Base-by-base conservation (phyloP, 2,113 vertebrate species). In the Thinocorus orbignyianus region DNA sequence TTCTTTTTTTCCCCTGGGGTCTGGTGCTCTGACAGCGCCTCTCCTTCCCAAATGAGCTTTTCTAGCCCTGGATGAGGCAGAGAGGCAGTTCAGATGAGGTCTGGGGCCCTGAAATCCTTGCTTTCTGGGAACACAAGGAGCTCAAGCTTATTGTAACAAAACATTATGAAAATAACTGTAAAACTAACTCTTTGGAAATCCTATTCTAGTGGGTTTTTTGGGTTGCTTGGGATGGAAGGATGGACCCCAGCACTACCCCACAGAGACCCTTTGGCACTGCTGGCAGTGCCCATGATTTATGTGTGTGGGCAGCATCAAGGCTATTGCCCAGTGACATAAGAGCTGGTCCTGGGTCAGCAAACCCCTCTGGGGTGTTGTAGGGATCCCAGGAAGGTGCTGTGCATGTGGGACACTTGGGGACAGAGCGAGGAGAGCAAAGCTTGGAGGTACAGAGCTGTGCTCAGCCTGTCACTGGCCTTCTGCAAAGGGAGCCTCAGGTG, bases 391-490 rank as follows among this genome's bases (percentile, higher is more conserved):
- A 15, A 46, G 22, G 13, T 0, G 7, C 16, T 51, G 26, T 42
- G 49, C 28, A 6, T 0, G 2, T 24, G 55, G 42, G 37, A 26
- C 2, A 1, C 16, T 4, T 48, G 44, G 37, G 33, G 39, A 48
- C 33, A 39, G 62, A 84, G 88, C 65, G 13, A 25, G 1, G 51
- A 35, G 66, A 72, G 26, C n/a, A 35, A 37, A 69, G 7, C 10
- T 13, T 13, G 62, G 54, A 3, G 30, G 51, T 14, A 26, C 42
- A 28, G 70, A 57, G 48, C 70, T 30, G 6, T 0, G 2, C 31
- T 44, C 0, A 2, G 55, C 17, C 0, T 8, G 0, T 5, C 1
- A 1, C 13, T 52, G 64, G 10, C 41, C 57, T 65, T 82, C 58
- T 65, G 58, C 71, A 77, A 49, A 65, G 46, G 74, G 54, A 83